These are phyloP conservation scores for Mesembrinibis cayennensis DNA, from an alignment of 2,113 vertebrate genomes.

Conservation along the genomic window DNA sequence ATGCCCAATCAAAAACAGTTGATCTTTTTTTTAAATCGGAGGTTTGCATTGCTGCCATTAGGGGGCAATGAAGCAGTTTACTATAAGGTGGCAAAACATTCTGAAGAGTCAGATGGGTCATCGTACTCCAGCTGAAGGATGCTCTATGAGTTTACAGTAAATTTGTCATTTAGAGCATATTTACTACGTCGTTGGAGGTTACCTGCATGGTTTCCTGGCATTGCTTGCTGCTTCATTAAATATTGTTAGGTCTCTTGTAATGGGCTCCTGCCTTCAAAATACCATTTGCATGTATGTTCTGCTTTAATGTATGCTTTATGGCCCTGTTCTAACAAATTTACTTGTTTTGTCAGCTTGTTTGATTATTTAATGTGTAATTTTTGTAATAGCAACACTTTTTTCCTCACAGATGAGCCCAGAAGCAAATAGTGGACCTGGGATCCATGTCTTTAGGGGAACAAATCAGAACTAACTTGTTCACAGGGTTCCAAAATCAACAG, in stretches of 20 bases:
- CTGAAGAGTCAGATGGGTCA: not conserved
- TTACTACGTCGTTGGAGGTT: not conserved
- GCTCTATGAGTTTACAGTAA: not conserved
- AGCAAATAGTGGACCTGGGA: not conserved
- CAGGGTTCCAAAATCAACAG: not conserved
- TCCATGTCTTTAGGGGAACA: not conserved
- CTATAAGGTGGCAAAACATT: not conserved
- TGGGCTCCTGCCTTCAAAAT: not conserved
- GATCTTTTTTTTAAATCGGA: not conserved
- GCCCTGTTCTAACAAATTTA: not conserved
- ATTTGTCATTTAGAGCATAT: not conserved
- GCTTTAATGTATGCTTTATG: not conserved
- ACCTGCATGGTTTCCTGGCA: not conserved
- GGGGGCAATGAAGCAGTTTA: slow-evolving; percentile 49
- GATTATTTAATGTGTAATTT: not conserved
- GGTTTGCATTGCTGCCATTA: slow-evolving; percentile 28
- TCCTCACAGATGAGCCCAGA: not conserved
- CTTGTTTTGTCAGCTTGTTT: not conserved
- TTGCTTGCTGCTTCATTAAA: not conserved
- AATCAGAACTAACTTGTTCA: not conserved
- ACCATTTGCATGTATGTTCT: not conserved
- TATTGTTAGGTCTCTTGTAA: not conserved
- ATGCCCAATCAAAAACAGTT: not conserved
- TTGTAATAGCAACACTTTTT: not conserved
- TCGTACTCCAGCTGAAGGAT: not conserved